Conservation (phyloP, 2,113 vertebrate genomes). For the Coturnix japonica region DNA sequence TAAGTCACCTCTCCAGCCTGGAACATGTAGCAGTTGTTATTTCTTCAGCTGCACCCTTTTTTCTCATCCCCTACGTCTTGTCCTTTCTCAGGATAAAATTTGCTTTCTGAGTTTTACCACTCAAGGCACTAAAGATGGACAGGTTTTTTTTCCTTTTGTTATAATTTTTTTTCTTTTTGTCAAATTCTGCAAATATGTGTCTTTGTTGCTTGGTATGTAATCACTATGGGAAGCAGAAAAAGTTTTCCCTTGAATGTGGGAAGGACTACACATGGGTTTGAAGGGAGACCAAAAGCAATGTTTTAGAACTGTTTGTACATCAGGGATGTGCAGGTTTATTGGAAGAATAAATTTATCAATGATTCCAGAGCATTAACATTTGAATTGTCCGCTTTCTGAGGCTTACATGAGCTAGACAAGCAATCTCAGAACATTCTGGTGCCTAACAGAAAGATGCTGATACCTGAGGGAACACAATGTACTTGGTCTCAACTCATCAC, state of each 20-base stretch:
- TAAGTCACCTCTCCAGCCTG: neutral
- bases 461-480: neutral
- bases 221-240: fast-evolving
- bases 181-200: neutral
- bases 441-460: neutral
- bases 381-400: neutral
- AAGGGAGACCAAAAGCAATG: neutral
- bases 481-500: neutral
- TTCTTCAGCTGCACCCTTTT: neutral
- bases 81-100: neutral
- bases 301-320: neutral
- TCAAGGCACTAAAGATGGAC: neutral
- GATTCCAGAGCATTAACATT: neutral
- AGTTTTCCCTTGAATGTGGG: neutral
- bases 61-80: neutral
- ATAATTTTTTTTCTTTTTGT: neutral
- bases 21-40: neutral
- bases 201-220: neutral
- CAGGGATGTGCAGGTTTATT: neutral
- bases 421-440: neutral
- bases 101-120: neutral
- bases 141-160: neutral
- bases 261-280: neutral
- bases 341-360: neutral
- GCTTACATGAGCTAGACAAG: neutral